Evolutionary conservation across 2,888 invertebrate species (phyloP).

Genomic region (Argyresthia goedartella): DNA sequence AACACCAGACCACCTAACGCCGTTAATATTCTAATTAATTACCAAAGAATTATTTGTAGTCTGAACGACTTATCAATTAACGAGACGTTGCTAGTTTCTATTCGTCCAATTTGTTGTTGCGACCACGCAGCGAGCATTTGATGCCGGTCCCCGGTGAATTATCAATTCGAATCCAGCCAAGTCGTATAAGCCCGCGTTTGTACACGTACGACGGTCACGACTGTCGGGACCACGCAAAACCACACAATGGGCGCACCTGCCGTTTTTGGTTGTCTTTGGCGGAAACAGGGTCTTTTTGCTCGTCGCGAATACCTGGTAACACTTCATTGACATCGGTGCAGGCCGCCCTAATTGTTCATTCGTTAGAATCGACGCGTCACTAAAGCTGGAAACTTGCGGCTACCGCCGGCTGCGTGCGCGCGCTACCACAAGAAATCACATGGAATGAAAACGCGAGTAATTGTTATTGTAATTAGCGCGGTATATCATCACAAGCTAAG

Average conservation of each 20-base stretch:
- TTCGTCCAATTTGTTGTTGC: background rate
- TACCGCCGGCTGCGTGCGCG: too few relatives aligned
- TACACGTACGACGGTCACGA: slow-evolving; percentile 37
- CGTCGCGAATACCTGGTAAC: slow-evolving; percentile 40
- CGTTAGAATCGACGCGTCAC: too few relatives aligned
- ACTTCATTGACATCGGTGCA: slow-evolving; percentile 23
- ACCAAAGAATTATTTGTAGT: slow-evolving; percentile 52
- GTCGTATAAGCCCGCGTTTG: slow-evolving; percentile 30
- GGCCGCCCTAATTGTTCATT: background rate
- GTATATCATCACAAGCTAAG: slow-evolving; percentile 63
- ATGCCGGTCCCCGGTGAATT: background rate
- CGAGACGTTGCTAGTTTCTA: slow-evolving; percentile 22
- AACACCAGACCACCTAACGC: slow-evolving; percentile 48
- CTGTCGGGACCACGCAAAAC: slow-evolving; percentile 23
- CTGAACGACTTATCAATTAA: slow-evolving; percentile 52
- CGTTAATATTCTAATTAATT: slow-evolving; percentile 67
- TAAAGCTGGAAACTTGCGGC: too few relatives aligned
- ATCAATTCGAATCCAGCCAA: slow-evolving; percentile 5
- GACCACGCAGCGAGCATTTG: background rate
- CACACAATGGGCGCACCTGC: slow-evolving; percentile 40
- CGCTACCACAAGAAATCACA: background rate
- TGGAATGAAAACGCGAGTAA: background rate
- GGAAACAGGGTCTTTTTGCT: slow-evolving; percentile 45
- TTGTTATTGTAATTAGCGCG: slow-evolving; percentile 21
- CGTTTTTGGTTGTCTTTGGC: slow-evolving; percentile 41